Evolutionary conservation across 2,113 vertebrate species (phyloP).

Genomic region (Gallinago paraguaiae): DNA sequence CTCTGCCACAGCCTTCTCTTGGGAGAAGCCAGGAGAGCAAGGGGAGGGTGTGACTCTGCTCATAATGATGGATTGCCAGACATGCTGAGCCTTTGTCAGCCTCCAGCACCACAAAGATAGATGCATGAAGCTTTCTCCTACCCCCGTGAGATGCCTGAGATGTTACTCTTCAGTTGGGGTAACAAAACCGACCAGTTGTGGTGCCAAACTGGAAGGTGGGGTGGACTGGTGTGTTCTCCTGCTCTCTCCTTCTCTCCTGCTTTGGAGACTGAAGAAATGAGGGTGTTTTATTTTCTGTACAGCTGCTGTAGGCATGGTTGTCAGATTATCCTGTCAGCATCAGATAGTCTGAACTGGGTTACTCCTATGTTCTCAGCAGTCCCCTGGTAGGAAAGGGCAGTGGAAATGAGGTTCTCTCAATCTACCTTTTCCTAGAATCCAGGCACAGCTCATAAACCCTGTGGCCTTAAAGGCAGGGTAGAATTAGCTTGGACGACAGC

Average conservation of each 20-base stretch:
- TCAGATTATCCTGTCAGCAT: not conserved
- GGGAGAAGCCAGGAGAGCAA: not conserved
- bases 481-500: not conserved
- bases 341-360: not conserved
- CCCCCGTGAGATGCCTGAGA: not conserved
- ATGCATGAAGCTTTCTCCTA: not conserved
- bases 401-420: not conserved
- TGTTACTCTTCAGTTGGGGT: not conserved
- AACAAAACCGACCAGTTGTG: not conserved
- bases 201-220: not conserved
- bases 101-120: not conserved
- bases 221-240: accelerated
- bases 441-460: not conserved
- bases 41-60: not conserved
- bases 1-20: not conserved
- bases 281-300: not conserved
- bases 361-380: not conserved
- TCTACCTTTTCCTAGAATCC: not conserved
- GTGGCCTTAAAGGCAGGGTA: not conserved
- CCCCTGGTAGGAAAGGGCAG: not conserved
- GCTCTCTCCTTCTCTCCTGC: not conserved
- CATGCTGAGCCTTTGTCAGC: accelerated
- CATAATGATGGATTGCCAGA: accelerated
- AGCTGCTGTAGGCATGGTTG: not conserved
- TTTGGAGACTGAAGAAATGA: not conserved